phyloP scores from a whole-genome alignment of 2,797 vertebrate species.

The Sebastes nivosus region DNA sequence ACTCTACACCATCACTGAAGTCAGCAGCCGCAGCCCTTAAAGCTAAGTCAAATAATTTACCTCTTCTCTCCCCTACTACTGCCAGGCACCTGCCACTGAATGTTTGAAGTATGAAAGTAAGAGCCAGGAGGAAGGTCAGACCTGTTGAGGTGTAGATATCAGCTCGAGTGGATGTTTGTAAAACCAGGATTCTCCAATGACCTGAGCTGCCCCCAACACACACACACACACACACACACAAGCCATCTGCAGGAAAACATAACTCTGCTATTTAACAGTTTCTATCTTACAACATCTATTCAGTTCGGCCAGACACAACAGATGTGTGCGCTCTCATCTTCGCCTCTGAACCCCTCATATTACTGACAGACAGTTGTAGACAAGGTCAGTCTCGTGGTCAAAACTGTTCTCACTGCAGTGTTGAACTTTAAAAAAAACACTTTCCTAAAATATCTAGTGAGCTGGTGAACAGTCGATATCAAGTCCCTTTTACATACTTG shows the following conservation, averaged over 20 bases:
- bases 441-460: conserved; percentile 12
- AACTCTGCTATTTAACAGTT: conserved; percentile 16
- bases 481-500: conserved; percentile 1
- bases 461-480: conserved; percentile 20
- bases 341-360: conserved; percentile 8
- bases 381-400: conserved; percentile 5
- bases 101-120: conserved; percentile 61
- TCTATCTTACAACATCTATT: not conserved
- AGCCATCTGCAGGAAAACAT: conserved; percentile 18
- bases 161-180: conserved; percentile 42
- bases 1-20: conserved; percentile 59
- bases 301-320: not conserved
- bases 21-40: conserved; percentile 58
- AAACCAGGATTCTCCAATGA: conserved; percentile 41
- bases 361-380: conserved; percentile 1
- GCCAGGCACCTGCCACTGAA: conserved; percentile 44
- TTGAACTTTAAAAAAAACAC: conserved; percentile 5
- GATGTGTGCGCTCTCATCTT: not conserved
- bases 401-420: conserved; percentile 1
- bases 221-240: not conserved
- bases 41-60: conserved; percentile 70
- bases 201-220: conserved; percentile 20
- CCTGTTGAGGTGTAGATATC: conserved; percentile 58
- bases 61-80: conserved; percentile 42
- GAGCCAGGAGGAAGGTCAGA: conserved; percentile 60